These are phyloP conservation scores for Phenganax subtilis DNA, from an alignment of 92 coral and sea anemone species.

Conservation along the genomic window DNA sequence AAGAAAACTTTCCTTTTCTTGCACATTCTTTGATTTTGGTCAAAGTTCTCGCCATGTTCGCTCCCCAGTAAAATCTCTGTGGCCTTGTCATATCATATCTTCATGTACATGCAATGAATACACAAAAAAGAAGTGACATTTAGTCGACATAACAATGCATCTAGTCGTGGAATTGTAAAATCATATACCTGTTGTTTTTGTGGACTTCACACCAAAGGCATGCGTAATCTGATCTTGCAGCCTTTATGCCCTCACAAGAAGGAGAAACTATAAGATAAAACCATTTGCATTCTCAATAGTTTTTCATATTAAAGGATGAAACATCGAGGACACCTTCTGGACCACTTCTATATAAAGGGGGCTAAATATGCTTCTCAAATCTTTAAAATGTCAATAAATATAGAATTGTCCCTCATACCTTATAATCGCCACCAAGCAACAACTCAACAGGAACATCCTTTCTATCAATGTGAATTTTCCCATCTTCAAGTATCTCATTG, in stretches of 20 bases:
- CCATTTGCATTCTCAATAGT: neutral
- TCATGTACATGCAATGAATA: neutral
- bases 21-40: neutral
- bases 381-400: too few species aligned
- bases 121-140: neutral
- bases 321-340: neutral
- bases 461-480: constrained; percentile 36
- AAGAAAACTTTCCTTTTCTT: neutral
- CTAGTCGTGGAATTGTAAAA: neutral
- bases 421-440: constrained; percentile 49
- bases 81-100: constrained; percentile 17
- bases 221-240: constrained; percentile 19
- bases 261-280: neutral
- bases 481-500: constrained; percentile 26
- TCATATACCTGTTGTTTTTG: constrained; percentile 34
- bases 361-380: neutral
- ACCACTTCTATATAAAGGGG: too few species aligned
- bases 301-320: neutral
- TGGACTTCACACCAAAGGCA: constrained; percentile 30
- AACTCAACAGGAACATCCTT: constrained; percentile 46
- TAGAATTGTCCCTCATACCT: constrained; percentile 13
- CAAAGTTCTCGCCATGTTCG: neutral
- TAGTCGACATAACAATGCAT: neutral
- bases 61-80: neutral
- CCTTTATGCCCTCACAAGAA: neutral